Base-by-base conservation (phyloP, 2,888 invertebrate genomes). In the Colletes collaris region DNA sequence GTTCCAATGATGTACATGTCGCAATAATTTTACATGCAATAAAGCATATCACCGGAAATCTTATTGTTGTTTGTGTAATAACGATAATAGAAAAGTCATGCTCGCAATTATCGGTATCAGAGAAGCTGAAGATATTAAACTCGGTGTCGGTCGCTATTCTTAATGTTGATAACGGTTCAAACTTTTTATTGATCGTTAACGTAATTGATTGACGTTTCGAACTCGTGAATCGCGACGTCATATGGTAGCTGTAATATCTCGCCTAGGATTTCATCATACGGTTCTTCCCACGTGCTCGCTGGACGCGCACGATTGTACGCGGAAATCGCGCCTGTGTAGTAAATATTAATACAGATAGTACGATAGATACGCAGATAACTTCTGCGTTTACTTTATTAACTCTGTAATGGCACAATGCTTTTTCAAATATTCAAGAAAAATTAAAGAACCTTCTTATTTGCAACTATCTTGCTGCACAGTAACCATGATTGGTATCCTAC, bases 241-340 rank as follows among this genome's bases (percentile, higher is more conserved):
- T 16, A 10, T 35, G 5, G 19, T 35, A 60, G 35, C 72, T 58
- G 66, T 69, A 85, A 71, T 72, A 85, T 62, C 76, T 19, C 62
- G 55, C n/a, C 6, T 59, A 74, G 64, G 55, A 82, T 86, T 86
- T 85, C 86, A 79, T 86, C 86, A 86, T 82, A 40, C 73, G 40
- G 5, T 50, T 13, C 65, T 49, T 19, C 64, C 67, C 65, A 77
- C 76, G 78, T 76, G 78, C 56, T 66, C 35, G 40, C 27, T 8
- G 7, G 56, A n/a, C 62, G 11, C 19, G 8, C 49, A 49, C 4
- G 19, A 13, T 37, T 55, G 35, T 16, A n/a, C 52, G 19, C 27
- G 49, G 56, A 66, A 68, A 55, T 56, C 62, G 16, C 62, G 58
- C 69, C 69, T 63, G 8, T 8, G 13, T 19, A 4, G 37, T n/a